phyloP scores from a whole-genome alignment of 2,113 vertebrate genomes.

The Entosphenus tridentatus region DNA sequence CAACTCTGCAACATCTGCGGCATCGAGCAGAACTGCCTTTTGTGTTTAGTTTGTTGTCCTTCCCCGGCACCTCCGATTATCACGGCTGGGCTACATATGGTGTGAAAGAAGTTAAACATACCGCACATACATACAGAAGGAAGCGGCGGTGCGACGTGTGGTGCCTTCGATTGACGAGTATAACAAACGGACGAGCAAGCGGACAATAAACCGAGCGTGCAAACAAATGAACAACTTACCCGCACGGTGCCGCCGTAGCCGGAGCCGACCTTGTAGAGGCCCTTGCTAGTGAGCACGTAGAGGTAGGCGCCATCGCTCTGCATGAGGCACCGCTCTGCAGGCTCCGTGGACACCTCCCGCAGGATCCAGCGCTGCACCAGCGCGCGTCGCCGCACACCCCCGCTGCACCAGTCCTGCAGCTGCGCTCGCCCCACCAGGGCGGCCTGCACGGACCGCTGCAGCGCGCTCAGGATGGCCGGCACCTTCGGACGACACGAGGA shows the following conservation, averaged over 20 bases:
- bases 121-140: background rate
- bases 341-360: slow-evolving; percentile 71
- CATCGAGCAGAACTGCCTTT: too few species aligned
- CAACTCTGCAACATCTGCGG: too few species aligned
- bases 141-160: background rate
- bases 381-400: slow-evolving; percentile 84
- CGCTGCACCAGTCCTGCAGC: slow-evolving; percentile 98
- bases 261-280: slow-evolving; percentile 92
- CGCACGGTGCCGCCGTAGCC: slow-evolving; percentile 95
- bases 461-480: slow-evolving; percentile 77
- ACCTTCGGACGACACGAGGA: slow-evolving; percentile 31
- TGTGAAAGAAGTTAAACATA: background rate
- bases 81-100: too few species aligned
- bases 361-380: slow-evolving; percentile 93
- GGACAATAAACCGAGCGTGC: too few species aligned
- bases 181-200: too few species aligned
- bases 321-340: slow-evolving; percentile 75
- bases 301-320: slow-evolving; percentile 94
- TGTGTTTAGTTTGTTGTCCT: too few species aligned
- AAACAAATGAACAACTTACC: slow-evolving; percentile 26
- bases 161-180: too few species aligned
- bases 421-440: slow-evolving; percentile 94
- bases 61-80: too few species aligned
- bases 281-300: slow-evolving; percentile 90
- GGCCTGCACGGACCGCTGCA: slow-evolving; percentile 88